Percentiles rank a stretch among this genome's conserved stretches.
Evolutionary conservation across 1,140 invertebrate genomes (phyloP).

Genomic region (Agrypnia vestita): DNA sequence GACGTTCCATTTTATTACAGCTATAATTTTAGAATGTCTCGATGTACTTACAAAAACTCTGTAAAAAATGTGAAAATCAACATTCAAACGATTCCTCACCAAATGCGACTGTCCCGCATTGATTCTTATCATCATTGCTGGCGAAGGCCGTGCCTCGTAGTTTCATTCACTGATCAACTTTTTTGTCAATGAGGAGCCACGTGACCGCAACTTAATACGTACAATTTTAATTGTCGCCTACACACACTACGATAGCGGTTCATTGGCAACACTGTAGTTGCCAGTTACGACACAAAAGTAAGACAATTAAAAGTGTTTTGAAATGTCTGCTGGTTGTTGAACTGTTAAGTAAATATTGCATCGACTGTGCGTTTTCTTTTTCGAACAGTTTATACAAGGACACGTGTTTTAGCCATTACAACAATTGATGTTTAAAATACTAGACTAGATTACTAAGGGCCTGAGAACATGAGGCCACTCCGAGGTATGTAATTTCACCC

Average conservation of each 20-base stretch:
- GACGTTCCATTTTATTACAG: not conserved
- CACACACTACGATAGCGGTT: not conserved
- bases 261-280: not conserved
- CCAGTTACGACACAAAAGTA: not conserved
- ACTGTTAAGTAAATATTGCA: not conserved
- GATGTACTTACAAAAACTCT: not conserved
- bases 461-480: too few species aligned
- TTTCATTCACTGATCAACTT: conserved; percentile 17
- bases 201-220: conserved; percentile 22
- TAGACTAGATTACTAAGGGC: not conserved
- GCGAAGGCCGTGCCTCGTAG: conserved; percentile 10
- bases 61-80: not conserved
- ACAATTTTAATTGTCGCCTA: conserved; percentile 2
- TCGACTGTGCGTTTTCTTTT: not conserved
- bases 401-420: not conserved
- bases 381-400: not conserved
- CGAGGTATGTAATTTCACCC: too few species aligned
- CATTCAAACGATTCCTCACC: not conserved
- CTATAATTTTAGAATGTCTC: not conserved
- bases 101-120: not conserved
- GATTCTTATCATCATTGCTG: conserved; percentile 1
- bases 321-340: not conserved
- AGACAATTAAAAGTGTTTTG: not conserved
- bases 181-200: conserved; percentile 33
- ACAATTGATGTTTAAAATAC: too few species aligned